These are phyloP conservation scores for Danio jaintianensis DNA, from an alignment of 2,797 vertebrate genomes.

Conservation along the genomic window DNA sequence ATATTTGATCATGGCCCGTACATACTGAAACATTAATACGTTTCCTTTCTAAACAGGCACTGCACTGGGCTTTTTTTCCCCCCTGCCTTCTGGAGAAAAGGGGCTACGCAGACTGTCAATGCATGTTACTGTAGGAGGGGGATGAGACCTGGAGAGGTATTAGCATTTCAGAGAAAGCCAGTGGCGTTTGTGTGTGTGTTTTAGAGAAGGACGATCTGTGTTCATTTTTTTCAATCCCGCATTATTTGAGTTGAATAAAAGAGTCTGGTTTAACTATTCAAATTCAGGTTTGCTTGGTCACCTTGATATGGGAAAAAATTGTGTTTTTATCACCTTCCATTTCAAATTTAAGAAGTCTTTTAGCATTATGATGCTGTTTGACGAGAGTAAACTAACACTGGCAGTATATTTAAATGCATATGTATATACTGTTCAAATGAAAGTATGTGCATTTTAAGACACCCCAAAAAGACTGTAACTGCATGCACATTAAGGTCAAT, in stretches of 20 bases:
- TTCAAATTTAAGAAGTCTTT: conserved; percentile 79
- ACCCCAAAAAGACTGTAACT: neutral
- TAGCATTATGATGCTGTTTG: neutral
- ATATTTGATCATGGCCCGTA: conserved; percentile 73
- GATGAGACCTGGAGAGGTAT: conserved; percentile 77
- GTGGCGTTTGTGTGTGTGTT: conserved; percentile 39
- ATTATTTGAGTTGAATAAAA: conserved; percentile 15
- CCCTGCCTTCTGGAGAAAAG: conserved; percentile 57
- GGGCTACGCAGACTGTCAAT: conserved; percentile 78
- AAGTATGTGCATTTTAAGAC: neutral
- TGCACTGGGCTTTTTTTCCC: conserved; percentile 60
- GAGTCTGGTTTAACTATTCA: conserved; percentile 7
- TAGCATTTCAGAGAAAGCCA: conserved; percentile 75
- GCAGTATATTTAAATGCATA: conserved; percentile 71
- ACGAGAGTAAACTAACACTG: neutral
- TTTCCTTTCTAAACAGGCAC: conserved; percentile 74
- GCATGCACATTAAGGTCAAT: neutral
- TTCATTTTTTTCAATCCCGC: conserved; percentile 29
- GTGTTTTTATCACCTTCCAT: conserved; percentile 82
- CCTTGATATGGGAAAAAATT: conserved; percentile 75
- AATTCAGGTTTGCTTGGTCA: conserved; percentile 35
- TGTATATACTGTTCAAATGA: neutral
- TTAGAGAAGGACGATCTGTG: conserved; percentile 63
- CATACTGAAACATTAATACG: conserved; percentile 73
- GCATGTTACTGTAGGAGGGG: conserved; percentile 74